A percentile compares a stretch with the other conserved stretches of the same genome.
Evolutionary conservation across 2,797 vertebrate genomes (phyloP).

Genomic region (Holocentrus rufus): DNA sequence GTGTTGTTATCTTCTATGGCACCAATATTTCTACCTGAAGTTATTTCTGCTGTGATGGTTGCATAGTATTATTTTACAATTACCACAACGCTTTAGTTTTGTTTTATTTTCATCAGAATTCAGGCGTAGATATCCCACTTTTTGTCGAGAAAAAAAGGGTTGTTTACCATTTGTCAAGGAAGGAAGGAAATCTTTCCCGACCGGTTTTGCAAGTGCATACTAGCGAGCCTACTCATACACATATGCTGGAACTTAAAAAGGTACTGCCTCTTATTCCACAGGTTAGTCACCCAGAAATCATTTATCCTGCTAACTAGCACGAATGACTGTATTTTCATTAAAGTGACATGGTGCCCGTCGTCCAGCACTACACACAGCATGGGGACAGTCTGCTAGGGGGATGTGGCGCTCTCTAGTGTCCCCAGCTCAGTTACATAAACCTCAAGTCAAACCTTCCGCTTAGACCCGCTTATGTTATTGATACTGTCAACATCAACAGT

Average conservation of each 20-base stretch:
- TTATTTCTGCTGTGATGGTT: no score
- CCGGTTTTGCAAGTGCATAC: constrained; percentile 73
- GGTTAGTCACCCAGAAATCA: not conserved
- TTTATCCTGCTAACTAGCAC: not conserved
- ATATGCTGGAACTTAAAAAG: constrained; percentile 54
- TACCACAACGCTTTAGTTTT: not conserved
- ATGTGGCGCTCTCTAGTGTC: constrained; percentile 84
- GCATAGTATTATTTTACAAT: not conserved
- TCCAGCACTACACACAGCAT: constrained; percentile 10
- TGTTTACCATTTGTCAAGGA: constrained; percentile 56
- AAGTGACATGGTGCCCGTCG: constrained; percentile 26
- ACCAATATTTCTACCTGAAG: no score
- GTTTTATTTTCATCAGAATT: rapidly evolving
- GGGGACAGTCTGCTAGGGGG: constrained; percentile 62
- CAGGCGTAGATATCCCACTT: not conserved
- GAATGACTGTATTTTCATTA: not conserved
- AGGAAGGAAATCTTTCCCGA: constrained; percentile 60
- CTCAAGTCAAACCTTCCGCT: constrained; percentile 58
- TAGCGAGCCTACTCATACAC: constrained; percentile 38
- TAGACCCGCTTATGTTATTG: constrained; percentile 56
- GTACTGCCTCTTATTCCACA: not conserved
- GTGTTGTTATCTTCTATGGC: no score
- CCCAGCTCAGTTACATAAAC: constrained; percentile 73
- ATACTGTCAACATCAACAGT: constrained; percentile 50
- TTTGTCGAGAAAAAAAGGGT: not conserved